Percentiles rank a stretch among this genome's conserved stretches.
These are phyloP conservation scores for Eleutherodactylus coqui DNA, from an alignment of 2,797 vertebrate species.

Conservation along the genomic window DNA sequence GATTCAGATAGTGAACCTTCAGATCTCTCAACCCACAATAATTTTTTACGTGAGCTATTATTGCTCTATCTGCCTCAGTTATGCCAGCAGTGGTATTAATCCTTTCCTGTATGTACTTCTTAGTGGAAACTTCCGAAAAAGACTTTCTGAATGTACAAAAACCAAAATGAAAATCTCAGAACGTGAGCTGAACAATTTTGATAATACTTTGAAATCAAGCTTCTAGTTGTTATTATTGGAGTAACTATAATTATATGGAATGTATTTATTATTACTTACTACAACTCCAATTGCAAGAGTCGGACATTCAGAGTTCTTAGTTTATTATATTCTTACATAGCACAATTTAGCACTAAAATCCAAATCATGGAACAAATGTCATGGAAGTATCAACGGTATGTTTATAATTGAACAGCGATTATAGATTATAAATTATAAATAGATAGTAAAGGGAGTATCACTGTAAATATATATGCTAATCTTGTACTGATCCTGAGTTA, in stretches of 20 bases:
- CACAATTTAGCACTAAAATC: too few relatives aligned
- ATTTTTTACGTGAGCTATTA: constrained; percentile 72
- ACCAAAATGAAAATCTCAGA: constrained; percentile 59
- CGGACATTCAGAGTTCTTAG: too few relatives aligned
- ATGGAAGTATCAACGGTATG: too few relatives aligned
- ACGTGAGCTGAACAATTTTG: constrained; percentile 52
- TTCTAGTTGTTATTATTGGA: constrained; percentile 57
- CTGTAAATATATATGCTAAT: too few relatives aligned
- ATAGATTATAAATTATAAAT: too few relatives aligned
- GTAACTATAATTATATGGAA: constrained; percentile 1
- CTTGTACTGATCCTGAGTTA: too few relatives aligned
- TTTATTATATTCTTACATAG: too few relatives aligned
- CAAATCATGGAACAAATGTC: too few relatives aligned
- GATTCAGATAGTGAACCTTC: constrained; percentile 73
- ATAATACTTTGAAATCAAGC: constrained; percentile 66
- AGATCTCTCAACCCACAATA: constrained; percentile 65
- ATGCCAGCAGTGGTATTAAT: constrained; percentile 72
- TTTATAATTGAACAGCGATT: too few relatives aligned
- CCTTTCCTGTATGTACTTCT: constrained; percentile 74
- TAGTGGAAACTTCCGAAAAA: constrained; percentile 73
- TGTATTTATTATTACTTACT: background rate
- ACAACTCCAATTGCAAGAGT: too few relatives aligned
- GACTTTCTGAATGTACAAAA: constrained; percentile 53
- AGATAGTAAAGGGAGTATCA: too few relatives aligned
- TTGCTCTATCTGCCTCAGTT: constrained; percentile 74